These are phyloP conservation scores for Bufotes viridis DNA, from an alignment of 2,797 vertebrate species.

Conservation along the genomic window DNA sequence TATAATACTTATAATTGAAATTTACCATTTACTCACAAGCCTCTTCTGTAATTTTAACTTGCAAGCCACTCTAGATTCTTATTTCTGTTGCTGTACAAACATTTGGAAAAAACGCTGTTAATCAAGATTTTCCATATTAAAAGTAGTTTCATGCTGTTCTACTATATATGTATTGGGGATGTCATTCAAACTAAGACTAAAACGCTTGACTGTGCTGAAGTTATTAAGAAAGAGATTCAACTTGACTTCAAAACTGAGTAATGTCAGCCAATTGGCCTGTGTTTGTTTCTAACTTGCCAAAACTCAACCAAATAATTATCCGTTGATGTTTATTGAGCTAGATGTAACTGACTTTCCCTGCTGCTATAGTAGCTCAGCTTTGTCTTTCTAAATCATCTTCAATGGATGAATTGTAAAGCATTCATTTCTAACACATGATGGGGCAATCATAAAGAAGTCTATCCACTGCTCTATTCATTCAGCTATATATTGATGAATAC, in stretches of 20 bases:
- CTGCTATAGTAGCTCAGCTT: conserved; percentile 19
- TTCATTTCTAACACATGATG: conserved; percentile 2
- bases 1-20: background rate
- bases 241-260: conserved; percentile 7
- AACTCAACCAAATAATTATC: conserved; percentile 51
- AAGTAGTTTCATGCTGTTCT: conserved; percentile 10
- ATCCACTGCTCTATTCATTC: background rate
- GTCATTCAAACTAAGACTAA: conserved; percentile 23
- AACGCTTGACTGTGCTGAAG: conserved; percentile 19
- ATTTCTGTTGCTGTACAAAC: background rate
- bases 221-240: conserved; percentile 48
- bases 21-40: background rate
- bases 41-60: background rate
- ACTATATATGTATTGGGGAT: conserved; percentile 22
- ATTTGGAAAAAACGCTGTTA: background rate
- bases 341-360: conserved; percentile 31
- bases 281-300: conserved; percentile 28
- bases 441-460: background rate
- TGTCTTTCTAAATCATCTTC: conserved; percentile 47
- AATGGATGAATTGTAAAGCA: conserved; percentile 4
- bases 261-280: conserved; percentile 39
- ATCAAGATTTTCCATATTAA: background rate
- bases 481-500: background rate
- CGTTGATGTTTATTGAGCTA: conserved; percentile 42
- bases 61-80: background rate